These are phyloP conservation scores for Sardinella longiceps DNA, from an alignment of 2,797 vertebrate genomes.

Conservation along the genomic window DNA sequence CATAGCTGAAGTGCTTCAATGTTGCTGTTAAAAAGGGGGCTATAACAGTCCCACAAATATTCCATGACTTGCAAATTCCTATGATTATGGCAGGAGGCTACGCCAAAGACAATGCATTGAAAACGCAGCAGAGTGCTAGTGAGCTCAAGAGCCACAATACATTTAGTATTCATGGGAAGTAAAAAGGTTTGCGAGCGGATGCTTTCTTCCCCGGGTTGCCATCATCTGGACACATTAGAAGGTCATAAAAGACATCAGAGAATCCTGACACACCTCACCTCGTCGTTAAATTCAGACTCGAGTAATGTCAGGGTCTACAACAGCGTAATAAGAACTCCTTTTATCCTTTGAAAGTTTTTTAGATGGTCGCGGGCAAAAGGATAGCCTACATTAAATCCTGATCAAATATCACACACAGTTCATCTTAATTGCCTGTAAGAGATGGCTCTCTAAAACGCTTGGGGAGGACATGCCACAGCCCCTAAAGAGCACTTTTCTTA, in stretches of 20 bases:
- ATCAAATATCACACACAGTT: slow-evolving; percentile 49
- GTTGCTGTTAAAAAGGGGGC: not conserved
- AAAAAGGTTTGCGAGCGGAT: slow-evolving; percentile 39
- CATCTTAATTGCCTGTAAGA: slow-evolving; percentile 48
- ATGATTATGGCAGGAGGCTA: slow-evolving; percentile 20
- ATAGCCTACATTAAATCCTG: slow-evolving; percentile 49
- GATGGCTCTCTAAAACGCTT: slow-evolving; percentile 42
- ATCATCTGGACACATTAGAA: slow-evolving; percentile 57
- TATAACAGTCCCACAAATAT: not conserved
- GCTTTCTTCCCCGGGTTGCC: slow-evolving; percentile 45
- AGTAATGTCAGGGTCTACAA: slow-evolving; percentile 50
- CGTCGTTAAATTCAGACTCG: slow-evolving; percentile 49
- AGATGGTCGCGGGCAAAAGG: slow-evolving; percentile 39
- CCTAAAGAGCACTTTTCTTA: slow-evolving; percentile 37
- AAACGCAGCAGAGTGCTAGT: slow-evolving; percentile 30
- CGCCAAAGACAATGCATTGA: slow-evolving; percentile 17
- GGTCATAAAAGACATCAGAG: slow-evolving; percentile 55
- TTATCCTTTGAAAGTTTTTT: slow-evolving; percentile 51
- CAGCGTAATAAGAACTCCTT: slow-evolving; percentile 40
- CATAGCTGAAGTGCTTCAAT: not conserved
- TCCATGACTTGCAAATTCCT: slow-evolving; percentile 3
- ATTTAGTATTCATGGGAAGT: slow-evolving; percentile 51
- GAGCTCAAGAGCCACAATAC: slow-evolving; percentile 42
- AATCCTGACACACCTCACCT: slow-evolving; percentile 49
- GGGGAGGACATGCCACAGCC: slow-evolving; percentile 37